Conservation (phyloP, 1,140 invertebrate species). For the Conus ventricosus region DNA sequence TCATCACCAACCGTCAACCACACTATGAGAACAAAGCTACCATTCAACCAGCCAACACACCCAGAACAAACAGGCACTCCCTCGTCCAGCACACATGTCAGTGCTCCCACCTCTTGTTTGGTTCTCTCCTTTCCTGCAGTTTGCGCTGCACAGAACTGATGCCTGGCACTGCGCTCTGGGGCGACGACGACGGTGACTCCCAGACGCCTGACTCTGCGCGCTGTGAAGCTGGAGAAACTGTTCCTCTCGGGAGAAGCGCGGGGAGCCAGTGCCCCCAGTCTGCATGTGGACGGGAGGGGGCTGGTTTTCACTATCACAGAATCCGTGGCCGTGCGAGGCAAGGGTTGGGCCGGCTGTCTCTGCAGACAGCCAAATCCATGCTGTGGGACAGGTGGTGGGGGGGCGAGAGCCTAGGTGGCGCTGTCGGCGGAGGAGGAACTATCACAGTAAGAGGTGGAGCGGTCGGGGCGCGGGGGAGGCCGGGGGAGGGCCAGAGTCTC, state of each 20-base stretch:
- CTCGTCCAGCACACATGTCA: neutral
- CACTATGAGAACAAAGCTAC: too few species aligned
- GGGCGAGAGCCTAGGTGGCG: constrained; percentile 33
- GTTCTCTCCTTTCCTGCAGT: constrained; percentile 69
- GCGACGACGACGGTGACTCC: constrained; percentile 54
- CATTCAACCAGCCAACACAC: too few species aligned
- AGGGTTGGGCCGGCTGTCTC: constrained; percentile 51
- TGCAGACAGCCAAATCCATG: constrained; percentile 62
- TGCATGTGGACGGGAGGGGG: constrained; percentile 45
- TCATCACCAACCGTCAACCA: neutral
- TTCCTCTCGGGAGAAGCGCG: constrained; percentile 54
- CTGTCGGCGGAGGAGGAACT: constrained; percentile 39
- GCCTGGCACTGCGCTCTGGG: constrained; percentile 66
- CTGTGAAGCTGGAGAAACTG: constrained; percentile 43
- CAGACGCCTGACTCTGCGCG: constrained; percentile 22
- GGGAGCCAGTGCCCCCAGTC: constrained; percentile 42
- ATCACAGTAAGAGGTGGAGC: constrained; percentile 31
- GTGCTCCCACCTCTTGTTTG: constrained; percentile 64
- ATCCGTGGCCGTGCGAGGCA: constrained; percentile 67
- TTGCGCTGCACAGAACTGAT: constrained; percentile 68
- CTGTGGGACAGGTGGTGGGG: constrained; percentile 64
- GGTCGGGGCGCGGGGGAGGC: constrained; percentile 33
- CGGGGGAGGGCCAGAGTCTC: neutral
- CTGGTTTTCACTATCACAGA: constrained; percentile 60
- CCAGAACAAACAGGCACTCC: too few species aligned